Evolutionary conservation across 2,888 invertebrate species (phyloP), one percentile per base, ranked within the genome.

Genomic region (Drosophila nr. perissopoda): DNA sequence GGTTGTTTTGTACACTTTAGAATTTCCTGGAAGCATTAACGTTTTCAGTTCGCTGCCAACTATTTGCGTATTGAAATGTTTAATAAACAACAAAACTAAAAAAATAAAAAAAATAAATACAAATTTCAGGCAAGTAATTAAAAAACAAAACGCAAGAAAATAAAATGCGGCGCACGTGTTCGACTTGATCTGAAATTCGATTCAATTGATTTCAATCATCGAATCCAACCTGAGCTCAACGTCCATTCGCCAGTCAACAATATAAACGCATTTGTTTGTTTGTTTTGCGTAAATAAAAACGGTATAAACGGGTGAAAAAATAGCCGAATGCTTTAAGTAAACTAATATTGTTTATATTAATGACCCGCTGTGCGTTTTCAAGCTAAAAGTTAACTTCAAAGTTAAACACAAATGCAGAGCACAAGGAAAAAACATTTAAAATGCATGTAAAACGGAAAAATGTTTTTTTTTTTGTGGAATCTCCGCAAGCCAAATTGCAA

Each of bases 21-120:
- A 67, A 73, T 89, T 88, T 88, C 89, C 85, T 70, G 88, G 82
- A 89, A 85, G 76, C 61, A 80, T 79, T 71, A 76, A 78, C 74
- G 53, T 64, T 70, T 70, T 74, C 72, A 69, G 36, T 33, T 58
- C 38, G 57, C 49, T 48, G 66, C 51, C 36, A 25, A 57, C 61
- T 66, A 58, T 60, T 52, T 69, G 71, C 75, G 56, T 49, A 65
- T 36, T 52, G 62, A 72, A 75, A 71, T 74, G 68, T 74, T 74
- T 54, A 59, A 71, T 88, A 86, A 86, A 86, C 85, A 88, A 86
- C 46, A 46, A 0, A 46, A 25, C 16, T 7, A 78, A 57, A 34
- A 51, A 52, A 40, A 51, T 10, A 29, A 33, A 27, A 18, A 27
- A 51, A 38, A 48, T n/a, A 3, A 29, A 8, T 10, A n/a, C 18